Evolutionary conservation across 2,797 vertebrate species (phyloP).

Genomic region (Pogoniulus pusillus): DNA sequence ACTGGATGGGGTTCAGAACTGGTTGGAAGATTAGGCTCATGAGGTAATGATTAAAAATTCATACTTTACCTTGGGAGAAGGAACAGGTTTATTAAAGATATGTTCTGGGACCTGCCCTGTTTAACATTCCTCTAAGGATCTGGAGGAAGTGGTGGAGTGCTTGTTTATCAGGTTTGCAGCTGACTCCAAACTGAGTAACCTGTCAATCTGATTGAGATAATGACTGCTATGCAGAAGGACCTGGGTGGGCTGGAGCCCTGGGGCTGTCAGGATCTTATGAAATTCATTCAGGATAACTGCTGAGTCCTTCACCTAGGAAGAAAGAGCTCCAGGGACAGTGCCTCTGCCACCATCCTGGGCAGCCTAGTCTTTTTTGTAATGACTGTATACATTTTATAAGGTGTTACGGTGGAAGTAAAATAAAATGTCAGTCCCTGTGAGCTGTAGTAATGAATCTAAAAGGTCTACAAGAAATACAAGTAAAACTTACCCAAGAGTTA

Average conservation of each 20-base stretch:
- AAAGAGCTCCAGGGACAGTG: not conserved
- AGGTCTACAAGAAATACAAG: not conserved
- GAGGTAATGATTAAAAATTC: not conserved
- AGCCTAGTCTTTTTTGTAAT: not conserved
- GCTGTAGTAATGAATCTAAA: not conserved
- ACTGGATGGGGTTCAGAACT: not conserved
- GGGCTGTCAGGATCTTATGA: not conserved
- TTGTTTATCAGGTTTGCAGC: not conserved
- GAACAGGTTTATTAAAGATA: not conserved
- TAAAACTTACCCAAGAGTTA: not conserved
- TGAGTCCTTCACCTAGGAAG: not conserved
- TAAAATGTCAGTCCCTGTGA: not conserved
- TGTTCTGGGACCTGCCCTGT: not conserved
- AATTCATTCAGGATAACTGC: not conserved
- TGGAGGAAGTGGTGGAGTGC: not conserved
- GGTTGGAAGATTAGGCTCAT: rapidly evolving
- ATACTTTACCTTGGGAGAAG: rapidly evolving
- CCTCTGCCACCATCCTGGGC: no score
- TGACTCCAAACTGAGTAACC: not conserved
- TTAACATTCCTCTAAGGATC: not conserved
- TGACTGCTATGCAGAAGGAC: not conserved
- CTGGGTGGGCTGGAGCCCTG: not conserved
- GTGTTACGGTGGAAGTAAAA: not conserved
- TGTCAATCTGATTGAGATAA: not conserved
- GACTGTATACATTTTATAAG: not conserved